Evolutionary conservation across 1,140 invertebrate species (phyloP).

Genomic region (Amphibalanus amphitrite): DNA sequence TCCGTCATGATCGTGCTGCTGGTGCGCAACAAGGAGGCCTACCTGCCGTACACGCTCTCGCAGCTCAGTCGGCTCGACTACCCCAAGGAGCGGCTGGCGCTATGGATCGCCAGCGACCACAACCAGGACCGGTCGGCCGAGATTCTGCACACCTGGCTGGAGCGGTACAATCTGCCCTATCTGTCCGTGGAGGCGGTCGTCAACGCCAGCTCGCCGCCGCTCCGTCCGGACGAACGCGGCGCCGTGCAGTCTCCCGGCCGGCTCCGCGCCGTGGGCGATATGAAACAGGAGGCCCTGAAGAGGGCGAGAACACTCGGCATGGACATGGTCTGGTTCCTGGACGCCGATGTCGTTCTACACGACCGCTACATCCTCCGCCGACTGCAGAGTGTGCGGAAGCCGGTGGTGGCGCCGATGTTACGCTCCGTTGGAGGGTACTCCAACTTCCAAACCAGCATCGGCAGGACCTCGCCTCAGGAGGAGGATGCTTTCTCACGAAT

Average conservation of each 20-base stretch:
- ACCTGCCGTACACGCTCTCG: conserved; percentile 75
- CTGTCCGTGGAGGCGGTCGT: too few species aligned
- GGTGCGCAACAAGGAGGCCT: conserved; percentile 76
- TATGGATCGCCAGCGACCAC: conserved; percentile 79
- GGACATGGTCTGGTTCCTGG: conserved; percentile 71
- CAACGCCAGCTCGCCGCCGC: conserved; percentile 24
- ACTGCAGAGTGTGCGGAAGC: conserved; percentile 38
- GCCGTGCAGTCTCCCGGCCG: conserved; percentile 39
- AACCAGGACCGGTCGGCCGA: conserved; percentile 42
- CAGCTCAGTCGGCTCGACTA: conserved; percentile 65
- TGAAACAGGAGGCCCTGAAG: conserved; percentile 59
- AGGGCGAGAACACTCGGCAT: conserved; percentile 57
- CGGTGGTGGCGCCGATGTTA: conserved; percentile 63
- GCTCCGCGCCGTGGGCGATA: conserved; percentile 59
- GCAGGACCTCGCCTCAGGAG: conserved; percentile 66
- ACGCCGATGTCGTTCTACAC: conserved; percentile 71
- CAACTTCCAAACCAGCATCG: conserved; percentile 92
- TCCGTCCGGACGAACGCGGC: conserved; percentile 39
- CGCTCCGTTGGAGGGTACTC: conserved; percentile 72
- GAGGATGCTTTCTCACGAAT: conserved; percentile 74
- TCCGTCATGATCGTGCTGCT: conserved; percentile 63
- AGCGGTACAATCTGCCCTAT: too few species aligned
- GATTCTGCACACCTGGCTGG: not conserved
- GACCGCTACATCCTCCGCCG: conserved; percentile 46
- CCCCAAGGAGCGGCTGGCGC: conserved; percentile 68